phyloP scores from a whole-genome alignment of 2,797 vertebrate genomes.

The Pseudochromis fuscus region DNA sequence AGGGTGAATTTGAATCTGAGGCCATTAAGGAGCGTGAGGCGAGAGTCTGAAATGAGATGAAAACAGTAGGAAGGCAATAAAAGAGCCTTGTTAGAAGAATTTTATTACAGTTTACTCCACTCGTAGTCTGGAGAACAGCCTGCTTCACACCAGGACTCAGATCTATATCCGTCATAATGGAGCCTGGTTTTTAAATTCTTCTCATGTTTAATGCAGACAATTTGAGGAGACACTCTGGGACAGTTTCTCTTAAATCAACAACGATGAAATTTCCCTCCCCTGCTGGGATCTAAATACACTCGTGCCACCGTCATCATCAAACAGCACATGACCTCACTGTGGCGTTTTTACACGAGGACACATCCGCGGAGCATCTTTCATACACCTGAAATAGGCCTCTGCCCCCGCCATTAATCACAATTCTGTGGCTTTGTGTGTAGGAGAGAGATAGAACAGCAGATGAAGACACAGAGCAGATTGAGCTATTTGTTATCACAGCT shows the following conservation, averaged over 20 bases:
- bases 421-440: constrained; percentile 54
- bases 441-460: constrained; percentile 65
- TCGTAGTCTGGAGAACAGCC: constrained; percentile 63
- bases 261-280: constrained; percentile 23
- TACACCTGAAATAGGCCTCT: constrained; percentile 33
- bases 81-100: constrained; percentile 75
- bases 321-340: constrained; percentile 24
- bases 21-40: constrained; percentile 66
- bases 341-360: constrained; percentile 12
- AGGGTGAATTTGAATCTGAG: constrained; percentile 60
- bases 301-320: constrained; percentile 21
- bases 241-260: constrained; percentile 51
- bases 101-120: constrained; percentile 70
- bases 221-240: constrained; percentile 44
- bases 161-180: constrained; percentile 24
- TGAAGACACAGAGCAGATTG: constrained; percentile 74
- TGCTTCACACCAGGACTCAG: constrained; percentile 57
- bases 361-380: constrained; percentile 26
- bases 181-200: background rate
- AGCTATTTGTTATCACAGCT: constrained; percentile 80
- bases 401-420: constrained; percentile 65
- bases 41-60: constrained; percentile 68
- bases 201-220: constrained; percentile 52
- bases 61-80: constrained; percentile 80
- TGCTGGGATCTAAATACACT: constrained; percentile 28